Conservation (phyloP, 2,797 vertebrate genomes). For the Eurystomus glaucurus region DNA sequence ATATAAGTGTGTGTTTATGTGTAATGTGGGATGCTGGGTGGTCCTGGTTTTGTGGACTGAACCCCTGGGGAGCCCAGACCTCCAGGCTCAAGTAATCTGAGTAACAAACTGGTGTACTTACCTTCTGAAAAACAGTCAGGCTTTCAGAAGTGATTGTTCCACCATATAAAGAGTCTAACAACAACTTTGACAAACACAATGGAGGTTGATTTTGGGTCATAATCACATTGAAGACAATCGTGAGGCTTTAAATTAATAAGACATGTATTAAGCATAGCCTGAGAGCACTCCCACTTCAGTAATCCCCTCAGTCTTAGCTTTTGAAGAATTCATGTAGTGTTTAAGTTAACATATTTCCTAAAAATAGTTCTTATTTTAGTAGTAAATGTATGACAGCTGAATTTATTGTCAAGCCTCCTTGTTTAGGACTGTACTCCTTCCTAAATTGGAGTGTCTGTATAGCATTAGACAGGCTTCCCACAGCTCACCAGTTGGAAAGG, state of each 20-base stretch:
- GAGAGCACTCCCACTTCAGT: conserved; percentile 30
- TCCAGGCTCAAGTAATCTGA: neutral
- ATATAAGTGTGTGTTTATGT: neutral
- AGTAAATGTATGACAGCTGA: neutral
- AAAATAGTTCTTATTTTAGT: neutral
- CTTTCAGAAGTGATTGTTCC: conserved; percentile 35
- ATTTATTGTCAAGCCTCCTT: neutral
- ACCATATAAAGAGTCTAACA: neutral
- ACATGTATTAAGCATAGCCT: neutral
- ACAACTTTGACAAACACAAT: conserved; percentile 11
- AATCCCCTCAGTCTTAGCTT: conserved; percentile 43
- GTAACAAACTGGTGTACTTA: neutral
- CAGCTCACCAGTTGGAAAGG: neutral
- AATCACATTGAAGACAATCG: conserved; percentile 31
- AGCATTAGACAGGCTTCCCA: neutral
- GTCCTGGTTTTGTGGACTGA: neutral
- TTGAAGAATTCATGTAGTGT: neutral
- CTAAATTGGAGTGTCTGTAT: neutral
- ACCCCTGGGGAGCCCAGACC: neutral
- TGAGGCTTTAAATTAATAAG: conserved; percentile 58
- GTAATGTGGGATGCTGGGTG: neutral
- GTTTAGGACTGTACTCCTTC: neutral
- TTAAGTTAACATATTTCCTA: neutral
- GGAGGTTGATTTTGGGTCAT: conserved; percentile 23
- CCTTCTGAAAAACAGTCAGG: neutral